These are phyloP conservation scores for Pseudoips prasinana DNA, from an alignment of 2,888 invertebrate species.

Conservation along the genomic window DNA sequence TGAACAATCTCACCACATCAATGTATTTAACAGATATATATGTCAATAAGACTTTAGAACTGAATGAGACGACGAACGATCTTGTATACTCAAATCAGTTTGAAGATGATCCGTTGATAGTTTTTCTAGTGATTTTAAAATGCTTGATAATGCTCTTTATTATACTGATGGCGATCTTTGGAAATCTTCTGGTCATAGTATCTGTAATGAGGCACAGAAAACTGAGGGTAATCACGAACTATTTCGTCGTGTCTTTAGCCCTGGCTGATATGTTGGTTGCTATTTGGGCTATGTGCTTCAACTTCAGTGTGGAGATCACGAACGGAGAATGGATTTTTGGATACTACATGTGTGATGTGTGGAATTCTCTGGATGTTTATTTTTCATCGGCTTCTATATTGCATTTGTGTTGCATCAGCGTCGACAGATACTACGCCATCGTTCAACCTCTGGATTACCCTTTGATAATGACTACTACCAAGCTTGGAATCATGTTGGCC, in stretches of 20 bases:
- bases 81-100: constrained; percentile 64
- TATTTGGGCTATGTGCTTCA: constrained; percentile 96
- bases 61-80: constrained; percentile 61
- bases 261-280: constrained; percentile 97
- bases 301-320: constrained; percentile 93
- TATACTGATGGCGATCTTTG: constrained; percentile 93
- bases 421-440: constrained; percentile 95
- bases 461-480: constrained; percentile 93
- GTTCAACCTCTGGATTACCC: constrained; percentile 97
- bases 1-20: constrained; percentile 63
- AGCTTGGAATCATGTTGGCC: constrained; percentile 90
- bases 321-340: constrained; percentile 94
- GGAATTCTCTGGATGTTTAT: constrained; percentile 97
- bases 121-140: constrained; percentile 84
- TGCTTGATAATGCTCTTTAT: constrained; percentile 93
- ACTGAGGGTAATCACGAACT: constrained; percentile 93
- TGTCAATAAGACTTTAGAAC: constrained; percentile 57
- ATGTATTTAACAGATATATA: constrained; percentile 72
- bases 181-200: constrained; percentile 94
- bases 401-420: constrained; percentile 96
- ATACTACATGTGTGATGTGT: constrained; percentile 96
- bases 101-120: constrained; percentile 73
- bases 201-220: constrained; percentile 87
- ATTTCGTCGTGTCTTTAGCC: constrained; percentile 96
- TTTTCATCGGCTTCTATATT: constrained; percentile 96